Evolutionary conservation across 1,140 invertebrate species (phyloP).

Genomic region (Gonioctena quinquepunctata): DNA sequence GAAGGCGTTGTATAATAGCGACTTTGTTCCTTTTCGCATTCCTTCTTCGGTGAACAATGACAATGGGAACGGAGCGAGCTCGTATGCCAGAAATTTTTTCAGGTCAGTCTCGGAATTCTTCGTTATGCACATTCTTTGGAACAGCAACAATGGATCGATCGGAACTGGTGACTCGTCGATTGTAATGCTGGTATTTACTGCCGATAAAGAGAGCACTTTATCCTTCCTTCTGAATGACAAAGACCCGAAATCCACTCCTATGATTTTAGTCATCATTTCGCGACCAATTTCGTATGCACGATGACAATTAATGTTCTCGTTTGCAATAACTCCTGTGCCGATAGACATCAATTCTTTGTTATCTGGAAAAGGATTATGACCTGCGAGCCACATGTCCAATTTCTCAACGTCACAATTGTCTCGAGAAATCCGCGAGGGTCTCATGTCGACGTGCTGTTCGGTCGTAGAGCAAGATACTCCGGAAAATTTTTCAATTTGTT

Average conservation of each 20-base stretch:
- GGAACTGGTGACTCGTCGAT: slow-evolving; percentile 44
- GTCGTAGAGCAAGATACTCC: slow-evolving; percentile 17
- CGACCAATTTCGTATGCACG: slow-evolving; percentile 6
- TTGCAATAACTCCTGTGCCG: slow-evolving; percentile 8
- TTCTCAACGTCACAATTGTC: slow-evolving; percentile 9
- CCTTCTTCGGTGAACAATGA: slow-evolving; percentile 14
- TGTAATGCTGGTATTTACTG: slow-evolving; percentile 38
- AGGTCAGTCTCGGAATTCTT: too few species aligned
- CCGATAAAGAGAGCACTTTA: slow-evolving; percentile 10
- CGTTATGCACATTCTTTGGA: too few species aligned
- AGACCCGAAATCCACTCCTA: slow-evolving; percentile 20
- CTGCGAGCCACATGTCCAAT: not conserved
- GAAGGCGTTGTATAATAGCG: slow-evolving; percentile 42
- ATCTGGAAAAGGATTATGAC: slow-evolving; percentile 18
- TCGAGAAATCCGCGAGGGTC: not conserved
- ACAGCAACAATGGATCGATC: too few species aligned
- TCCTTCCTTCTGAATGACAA: slow-evolving; percentile 36
- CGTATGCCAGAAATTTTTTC: too few species aligned
- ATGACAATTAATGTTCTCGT: slow-evolving; percentile 8
- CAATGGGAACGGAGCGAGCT: slow-evolving; percentile 6
- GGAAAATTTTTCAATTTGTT: slow-evolving; percentile 31
- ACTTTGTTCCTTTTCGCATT: slow-evolving; percentile 16
- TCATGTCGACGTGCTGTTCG: slow-evolving; percentile 21
- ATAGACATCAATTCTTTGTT: not conserved
- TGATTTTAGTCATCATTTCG: too few species aligned